Evolutionary conservation across 2,888 invertebrate genomes (phyloP), one percentile per base, ranked within the genome.

Genomic region (Stenchaetothrips biformis): DNA sequence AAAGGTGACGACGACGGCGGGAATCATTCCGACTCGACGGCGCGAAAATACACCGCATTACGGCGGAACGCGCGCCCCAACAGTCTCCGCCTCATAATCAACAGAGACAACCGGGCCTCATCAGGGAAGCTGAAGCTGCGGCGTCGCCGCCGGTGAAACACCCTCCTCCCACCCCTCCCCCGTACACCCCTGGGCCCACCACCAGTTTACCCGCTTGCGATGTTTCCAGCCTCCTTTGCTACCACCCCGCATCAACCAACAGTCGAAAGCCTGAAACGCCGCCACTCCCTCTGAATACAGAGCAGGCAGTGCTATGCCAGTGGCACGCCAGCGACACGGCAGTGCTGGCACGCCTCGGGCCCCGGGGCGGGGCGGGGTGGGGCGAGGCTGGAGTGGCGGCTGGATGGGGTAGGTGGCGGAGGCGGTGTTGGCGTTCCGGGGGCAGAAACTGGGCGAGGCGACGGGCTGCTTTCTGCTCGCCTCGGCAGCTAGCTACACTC

Each of bases 151-250:
- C 25, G 67, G 21, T 25, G 67, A 25, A 74, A 74, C 67, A 74
- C 67, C 67, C 67, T 74, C 67, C 67, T 21, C 21, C 21, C 21
- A 9, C 25, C 25, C 67, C 25, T 0, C 67, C 25, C 21, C 67
- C 67, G 67, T 25, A 67, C 37, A 37, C 2, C 37, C 37, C 37
- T 37, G 37, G 37, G 37, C 37, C 37, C 53, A 18, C 53, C 67
- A 25, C 67, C 67, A 74, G 67, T 74, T 74, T 74, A 74, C 67
- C 25, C 67, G 67, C 67, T 74, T 74, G 67, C 67, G 67, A 74
- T 74, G 67, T 74, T 74, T 74, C 67, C 67, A 74, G 67, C 67
- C 67, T 74, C 67, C 67, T 74, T 74, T 74, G 67, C 67, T 25
- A 74, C 67, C 67, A 25, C 21, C 67, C 67, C 67, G 67, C 67